phyloP scores from a whole-genome alignment of 2,113 vertebrate genomes.

The Rutilus rutilus region DNA sequence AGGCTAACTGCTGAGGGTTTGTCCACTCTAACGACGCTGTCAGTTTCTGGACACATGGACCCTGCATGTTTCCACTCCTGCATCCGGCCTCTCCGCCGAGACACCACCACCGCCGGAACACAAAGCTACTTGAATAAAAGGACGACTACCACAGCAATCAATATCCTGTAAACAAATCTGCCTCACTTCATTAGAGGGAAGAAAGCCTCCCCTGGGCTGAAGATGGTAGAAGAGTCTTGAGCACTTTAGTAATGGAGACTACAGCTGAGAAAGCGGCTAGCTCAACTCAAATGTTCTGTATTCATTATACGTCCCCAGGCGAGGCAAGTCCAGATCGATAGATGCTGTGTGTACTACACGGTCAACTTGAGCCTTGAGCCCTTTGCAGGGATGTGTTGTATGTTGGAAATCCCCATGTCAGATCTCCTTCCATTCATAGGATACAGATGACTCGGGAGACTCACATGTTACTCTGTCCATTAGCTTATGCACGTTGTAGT shows the following conservation, averaged over 20 bases:
- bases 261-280: not conserved
- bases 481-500: not conserved
- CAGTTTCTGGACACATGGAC: constrained; percentile 64
- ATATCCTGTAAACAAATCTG: constrained; percentile 42
- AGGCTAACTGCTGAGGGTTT: constrained; percentile 59
- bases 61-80: constrained; percentile 66
- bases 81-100: constrained; percentile 20
- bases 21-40: constrained; percentile 63
- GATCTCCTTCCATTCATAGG: constrained; percentile 8
- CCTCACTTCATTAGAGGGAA: constrained; percentile 55
- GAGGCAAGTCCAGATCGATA: constrained; percentile 1
- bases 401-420: constrained; percentile 23
- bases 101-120: constrained; percentile 1
- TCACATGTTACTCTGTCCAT: not conserved
- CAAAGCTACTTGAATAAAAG: not conserved
- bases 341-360: not conserved
- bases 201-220: constrained; percentile 34
- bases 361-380: constrained; percentile 14
- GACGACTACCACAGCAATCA: constrained; percentile 25
- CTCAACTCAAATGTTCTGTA: constrained; percentile 13
- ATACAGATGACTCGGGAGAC: constrained; percentile 14
- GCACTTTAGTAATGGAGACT: constrained; percentile 27
- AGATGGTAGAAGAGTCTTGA: not conserved
- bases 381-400: constrained; percentile 11
- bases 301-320: constrained; percentile 15